These are phyloP conservation scores for Acanthisitta chloris DNA, from an alignment of 2,113 vertebrate genomes.

Conservation along the genomic window DNA sequence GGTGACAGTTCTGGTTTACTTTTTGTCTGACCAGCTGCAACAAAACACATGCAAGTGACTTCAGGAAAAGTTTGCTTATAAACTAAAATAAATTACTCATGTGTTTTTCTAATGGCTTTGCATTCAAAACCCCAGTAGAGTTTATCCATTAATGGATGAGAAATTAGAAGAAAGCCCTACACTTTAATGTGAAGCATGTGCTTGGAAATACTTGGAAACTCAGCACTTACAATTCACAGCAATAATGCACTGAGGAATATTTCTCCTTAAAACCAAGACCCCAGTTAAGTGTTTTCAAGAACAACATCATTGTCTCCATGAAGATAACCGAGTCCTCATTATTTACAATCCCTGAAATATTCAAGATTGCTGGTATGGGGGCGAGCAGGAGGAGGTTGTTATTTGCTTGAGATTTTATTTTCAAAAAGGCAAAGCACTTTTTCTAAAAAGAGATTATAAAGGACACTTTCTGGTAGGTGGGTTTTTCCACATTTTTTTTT, in stretches of 20 bases:
- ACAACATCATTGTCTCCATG: not conserved
- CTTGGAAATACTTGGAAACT: conserved; percentile 32
- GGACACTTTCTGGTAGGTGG: not conserved
- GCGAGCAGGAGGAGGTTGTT: not conserved
- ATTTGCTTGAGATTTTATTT: conserved; percentile 27
- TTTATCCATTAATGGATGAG: conserved; percentile 41
- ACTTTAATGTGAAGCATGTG: not conserved
- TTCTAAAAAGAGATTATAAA: not conserved
- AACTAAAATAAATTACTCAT: not conserved
- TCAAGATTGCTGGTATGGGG: not conserved
- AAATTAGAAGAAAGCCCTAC: conserved; percentile 19
- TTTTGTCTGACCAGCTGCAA: not conserved
- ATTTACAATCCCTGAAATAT: conserved; percentile 29
- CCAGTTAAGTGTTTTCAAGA: conserved; percentile 48
- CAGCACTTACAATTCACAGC: conserved; percentile 7
- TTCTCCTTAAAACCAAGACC: conserved; percentile 49
- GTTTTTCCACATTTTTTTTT: not conserved
- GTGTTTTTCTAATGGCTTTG: not conserved
- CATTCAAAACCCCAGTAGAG: conserved; percentile 41
- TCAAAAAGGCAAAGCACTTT: not conserved
- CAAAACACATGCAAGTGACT: not conserved
- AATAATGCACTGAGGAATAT: conserved; percentile 48
- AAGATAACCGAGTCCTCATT: not conserved
- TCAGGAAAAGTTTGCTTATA: conserved; percentile 28
- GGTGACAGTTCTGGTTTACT: not conserved